These are phyloP conservation scores for Manduca sexta DNA, from an alignment of 1,140 invertebrate species.

Conservation along the genomic window DNA sequence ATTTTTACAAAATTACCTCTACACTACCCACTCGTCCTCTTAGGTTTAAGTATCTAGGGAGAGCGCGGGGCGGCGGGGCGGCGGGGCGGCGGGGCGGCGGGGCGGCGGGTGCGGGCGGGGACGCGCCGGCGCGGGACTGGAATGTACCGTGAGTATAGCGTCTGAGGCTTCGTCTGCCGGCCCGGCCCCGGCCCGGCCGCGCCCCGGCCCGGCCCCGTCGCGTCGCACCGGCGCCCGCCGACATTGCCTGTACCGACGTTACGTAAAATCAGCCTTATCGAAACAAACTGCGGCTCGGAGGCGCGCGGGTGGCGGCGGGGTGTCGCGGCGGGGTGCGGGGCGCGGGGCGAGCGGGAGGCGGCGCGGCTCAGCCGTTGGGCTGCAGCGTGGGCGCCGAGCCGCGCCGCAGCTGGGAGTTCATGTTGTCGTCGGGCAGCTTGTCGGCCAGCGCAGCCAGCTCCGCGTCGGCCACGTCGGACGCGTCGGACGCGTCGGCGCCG, in stretches of 20 bases:
- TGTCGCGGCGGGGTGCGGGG: slow-evolving; percentile 36
- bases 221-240: background rate
- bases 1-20: slow-evolving; percentile 32
- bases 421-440: slow-evolving; percentile 61
- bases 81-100: background rate
- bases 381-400: slow-evolving; percentile 43
- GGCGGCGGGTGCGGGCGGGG: too few relatives aligned
- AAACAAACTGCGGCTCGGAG: slow-evolving; percentile 57
- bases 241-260: slow-evolving; percentile 51
- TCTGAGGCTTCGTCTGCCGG: too few relatives aligned
- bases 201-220: too few relatives aligned
- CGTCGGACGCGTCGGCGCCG: slow-evolving; percentile 28
- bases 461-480: background rate
- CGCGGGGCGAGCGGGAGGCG: background rate
- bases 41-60: slow-evolving; percentile 39
- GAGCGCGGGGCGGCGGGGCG: background rate
- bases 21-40: slow-evolving; percentile 49
- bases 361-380: slow-evolving; percentile 53
- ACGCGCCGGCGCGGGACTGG: too few relatives aligned
- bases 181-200: background rate
- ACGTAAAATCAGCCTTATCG: slow-evolving; percentile 55
- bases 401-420: slow-evolving; percentile 50
- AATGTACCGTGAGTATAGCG: too few relatives aligned
- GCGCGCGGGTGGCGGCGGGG: background rate
- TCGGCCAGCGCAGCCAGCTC: slow-evolving; percentile 10